Evolutionary conservation across 2,888 invertebrate species (phyloP).

Genomic region (Coenonympha glycerion): DNA sequence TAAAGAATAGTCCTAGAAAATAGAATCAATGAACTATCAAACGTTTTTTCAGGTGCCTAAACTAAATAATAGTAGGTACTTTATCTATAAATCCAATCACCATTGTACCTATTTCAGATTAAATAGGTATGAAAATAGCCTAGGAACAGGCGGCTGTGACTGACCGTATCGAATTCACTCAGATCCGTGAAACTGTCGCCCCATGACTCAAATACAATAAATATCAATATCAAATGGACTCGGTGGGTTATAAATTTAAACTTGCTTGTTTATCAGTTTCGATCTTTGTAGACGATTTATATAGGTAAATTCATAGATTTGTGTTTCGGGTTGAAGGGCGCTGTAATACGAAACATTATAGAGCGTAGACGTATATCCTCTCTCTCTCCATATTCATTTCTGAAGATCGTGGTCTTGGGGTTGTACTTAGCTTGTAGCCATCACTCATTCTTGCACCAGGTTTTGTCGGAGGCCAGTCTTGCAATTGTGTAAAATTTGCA

Average conservation of each 20-base stretch:
- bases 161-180: slow-evolving; percentile 6
- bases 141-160: background rate
- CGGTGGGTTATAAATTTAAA: slow-evolving; percentile 12
- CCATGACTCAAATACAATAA: slow-evolving; percentile 13
- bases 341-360: too few species aligned
- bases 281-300: too few species aligned
- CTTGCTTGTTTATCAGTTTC: background rate
- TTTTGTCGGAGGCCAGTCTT: too few species aligned
- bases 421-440: too few species aligned
- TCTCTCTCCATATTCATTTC: too few species aligned
- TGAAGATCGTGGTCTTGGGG: too few species aligned
- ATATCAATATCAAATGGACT: slow-evolving; percentile 14
- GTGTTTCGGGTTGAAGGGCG: too few species aligned
- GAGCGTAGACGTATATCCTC: too few species aligned
- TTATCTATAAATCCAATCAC: background rate
- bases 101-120: background rate
- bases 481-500: background rate
- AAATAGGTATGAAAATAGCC: background rate
- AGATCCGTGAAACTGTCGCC: slow-evolving; percentile 17
- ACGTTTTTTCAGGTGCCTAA: background rate
- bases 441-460: too few species aligned
- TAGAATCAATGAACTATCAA: background rate
- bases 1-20: too few species aligned
- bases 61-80: too few species aligned
- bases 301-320: too few species aligned